Percentiles rank a stretch among this genome's conserved stretches.
Conservation (phyloP, 2,888 invertebrate species). For the Polydrusus pterygomalis region DNA sequence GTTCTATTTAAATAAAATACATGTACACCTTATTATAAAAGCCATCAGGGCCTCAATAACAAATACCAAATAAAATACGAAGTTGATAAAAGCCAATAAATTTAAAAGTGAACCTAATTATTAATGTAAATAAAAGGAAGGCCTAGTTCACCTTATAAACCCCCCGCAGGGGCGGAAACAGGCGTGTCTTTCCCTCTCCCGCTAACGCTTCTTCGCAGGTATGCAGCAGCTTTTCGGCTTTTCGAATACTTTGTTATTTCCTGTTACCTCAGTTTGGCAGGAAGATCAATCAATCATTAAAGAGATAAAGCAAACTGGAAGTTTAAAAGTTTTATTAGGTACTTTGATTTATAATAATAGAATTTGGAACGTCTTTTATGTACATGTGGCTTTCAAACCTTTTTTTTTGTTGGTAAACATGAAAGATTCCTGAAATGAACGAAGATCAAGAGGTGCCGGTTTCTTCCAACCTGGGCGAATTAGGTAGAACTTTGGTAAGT, state of each 20-base stretch:
- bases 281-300: slow-evolving; percentile 53
- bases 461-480: slow-evolving; percentile 64
- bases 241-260: slow-evolving; percentile 65
- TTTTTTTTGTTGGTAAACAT: not conserved
- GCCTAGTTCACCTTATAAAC: slow-evolving; percentile 50
- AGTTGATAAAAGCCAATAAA: too few species aligned
- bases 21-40: too few species aligned
- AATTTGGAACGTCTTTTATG: not conserved
- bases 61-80: too few species aligned
- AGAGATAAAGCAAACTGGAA: slow-evolving; percentile 13
- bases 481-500: slow-evolving; percentile 69
- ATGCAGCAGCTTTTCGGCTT: slow-evolving; percentile 64
- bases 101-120: slow-evolving; percentile 32
- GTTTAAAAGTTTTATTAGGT: not conserved
- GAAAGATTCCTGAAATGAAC: slow-evolving; percentile 64
- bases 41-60: too few species aligned
- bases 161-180: slow-evolving; percentile 63
- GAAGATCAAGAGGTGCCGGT: slow-evolving; percentile 71
- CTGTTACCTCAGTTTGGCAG: slow-evolving; percentile 61
- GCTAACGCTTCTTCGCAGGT: slow-evolving; percentile 63
- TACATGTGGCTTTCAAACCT: not conserved
- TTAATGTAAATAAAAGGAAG: slow-evolving; percentile 45
- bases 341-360: not conserved
- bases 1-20: too few species aligned
- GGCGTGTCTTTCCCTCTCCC: slow-evolving; percentile 66